These are phyloP conservation scores for Mythimna albipuncta DNA, from an alignment of 2,888 invertebrate species.

Conservation along the genomic window DNA sequence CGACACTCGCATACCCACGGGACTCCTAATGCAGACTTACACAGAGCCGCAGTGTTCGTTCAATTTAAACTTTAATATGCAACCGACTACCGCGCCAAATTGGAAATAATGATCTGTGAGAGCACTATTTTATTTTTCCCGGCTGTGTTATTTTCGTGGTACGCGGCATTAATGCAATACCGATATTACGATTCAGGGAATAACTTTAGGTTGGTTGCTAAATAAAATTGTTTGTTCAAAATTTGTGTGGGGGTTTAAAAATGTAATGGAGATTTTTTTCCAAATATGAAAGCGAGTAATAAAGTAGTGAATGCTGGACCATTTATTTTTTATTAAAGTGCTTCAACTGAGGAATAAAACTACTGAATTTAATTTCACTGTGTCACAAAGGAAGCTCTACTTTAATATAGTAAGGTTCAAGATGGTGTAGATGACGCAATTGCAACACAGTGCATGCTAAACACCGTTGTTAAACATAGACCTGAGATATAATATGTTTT, in stretches of 20 bases:
- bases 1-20: slow-evolving; percentile 73
- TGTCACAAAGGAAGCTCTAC: neutral
- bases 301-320: neutral
- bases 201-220: slow-evolving; percentile 20
- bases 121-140: slow-evolving; percentile 65
- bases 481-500: neutral
- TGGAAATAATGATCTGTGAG: slow-evolving; percentile 86
- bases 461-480: neutral
- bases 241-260: neutral
- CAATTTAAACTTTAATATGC: slow-evolving; percentile 90
- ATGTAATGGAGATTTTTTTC: neutral
- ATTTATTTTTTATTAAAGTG: neutral
- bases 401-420: neutral
- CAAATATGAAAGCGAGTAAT: neutral
- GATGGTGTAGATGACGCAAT: neutral
- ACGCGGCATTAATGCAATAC: slow-evolving; percentile 53
- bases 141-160: slow-evolving; percentile 49
- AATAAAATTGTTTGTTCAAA: slow-evolving; percentile 12
- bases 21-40: slow-evolving; percentile 88
- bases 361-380: neutral
- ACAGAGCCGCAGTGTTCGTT: slow-evolving; percentile 84
- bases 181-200: slow-evolving; percentile 46
- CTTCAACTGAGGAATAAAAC: neutral
- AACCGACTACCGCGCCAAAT: slow-evolving; percentile 83
- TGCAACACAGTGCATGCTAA: neutral